Percentiles rank a stretch among this genome's conserved stretches.
These are phyloP conservation scores for Acromyrmex charruanus DNA, from an alignment of 1,140 invertebrate genomes.

Conservation along the genomic window DNA sequence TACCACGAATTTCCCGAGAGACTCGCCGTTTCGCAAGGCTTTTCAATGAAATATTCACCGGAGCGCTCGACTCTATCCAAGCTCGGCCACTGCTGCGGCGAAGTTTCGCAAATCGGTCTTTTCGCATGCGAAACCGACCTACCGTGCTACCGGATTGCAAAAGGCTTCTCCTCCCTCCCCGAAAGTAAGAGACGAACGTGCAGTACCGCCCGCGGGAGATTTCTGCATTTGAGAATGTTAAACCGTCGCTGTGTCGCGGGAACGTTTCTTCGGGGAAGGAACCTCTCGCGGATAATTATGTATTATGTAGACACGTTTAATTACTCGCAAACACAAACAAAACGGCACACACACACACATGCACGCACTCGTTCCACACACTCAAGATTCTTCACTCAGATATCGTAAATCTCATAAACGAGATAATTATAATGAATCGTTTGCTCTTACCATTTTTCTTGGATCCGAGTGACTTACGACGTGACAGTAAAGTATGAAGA, in stretches of 20 bases:
- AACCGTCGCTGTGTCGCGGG: background rate
- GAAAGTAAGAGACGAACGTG: background rate
- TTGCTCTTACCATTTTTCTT: background rate
- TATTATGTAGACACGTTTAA: conserved; percentile 36
- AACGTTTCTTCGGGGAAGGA: background rate
- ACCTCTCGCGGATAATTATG: conserved; percentile 15
- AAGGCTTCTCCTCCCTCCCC: conserved; percentile 48
- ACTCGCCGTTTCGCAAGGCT: conserved; percentile 5
- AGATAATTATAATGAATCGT: conserved; percentile 7
- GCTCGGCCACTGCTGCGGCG: conserved; percentile 15
- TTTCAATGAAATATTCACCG: conserved; percentile 27
- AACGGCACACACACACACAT: background rate
- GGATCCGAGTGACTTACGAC: background rate
- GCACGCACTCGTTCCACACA: background rate
- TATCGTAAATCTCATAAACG: conserved; percentile 18
- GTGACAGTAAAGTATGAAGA: background rate
- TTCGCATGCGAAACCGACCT: conserved; percentile 70
- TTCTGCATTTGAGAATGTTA: conserved; percentile 43
- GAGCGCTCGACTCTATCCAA: conserved; percentile 26
- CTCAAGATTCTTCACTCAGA: background rate
- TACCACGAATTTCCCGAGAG: conserved; percentile 11
- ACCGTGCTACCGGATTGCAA: conserved; percentile 60
- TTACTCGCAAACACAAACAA: background rate
- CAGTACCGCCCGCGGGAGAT: conserved; percentile 31
- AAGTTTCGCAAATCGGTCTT: conserved; percentile 69